Base-by-base conservation (phyloP, 2,113 vertebrate species). In the Mola mola region DNA sequence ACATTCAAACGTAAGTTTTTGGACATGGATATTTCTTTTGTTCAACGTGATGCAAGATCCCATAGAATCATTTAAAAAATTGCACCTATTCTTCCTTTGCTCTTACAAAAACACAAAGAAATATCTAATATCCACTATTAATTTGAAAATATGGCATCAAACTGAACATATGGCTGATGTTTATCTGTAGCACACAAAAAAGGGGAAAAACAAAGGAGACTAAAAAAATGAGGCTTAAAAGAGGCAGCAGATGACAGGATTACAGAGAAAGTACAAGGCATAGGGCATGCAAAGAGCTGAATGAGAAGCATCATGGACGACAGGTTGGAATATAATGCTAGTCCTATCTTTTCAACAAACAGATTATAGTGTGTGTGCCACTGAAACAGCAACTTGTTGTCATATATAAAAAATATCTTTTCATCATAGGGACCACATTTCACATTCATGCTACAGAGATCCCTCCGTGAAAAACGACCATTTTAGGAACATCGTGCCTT, bases 201-300 rank as follows among this genome's bases (percentile, higher is more conserved):
- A 17, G 16, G 17, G 3, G 17, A 33, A 61, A 42, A 22, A 48
- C 1, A 29, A 36, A 2, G 2, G 15, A 58, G 44, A 6, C 17
- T 4, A 20, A 70, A 16, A 59, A 25, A 42, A 12, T 16, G 24
- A 42, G 28, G 31, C 33, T 33, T 46, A 13, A 53, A 51, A 62
- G 47, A 67, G 47, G 49, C 8, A 24, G 28, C 15, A 44, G 69
- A 62, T 49, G 53, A 55, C 5, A n/a, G 33, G 25, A 41, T 20
- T 31, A 67, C 6, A 67, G 34, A 8, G 8, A 19, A 17, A 52
- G 33, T 42, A 16, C 11, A n/a, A 47, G 29, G 7, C 37, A 19
- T 17, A 33, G 55, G 15, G 19, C 33, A 56, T 29, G 22, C 34
- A 48, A 26, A 44, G 50, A 34, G 38, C 43, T 22, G 40, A 47